Conservation (phyloP, 2,113 vertebrate species). For the Oxyura jamaicensis region DNA sequence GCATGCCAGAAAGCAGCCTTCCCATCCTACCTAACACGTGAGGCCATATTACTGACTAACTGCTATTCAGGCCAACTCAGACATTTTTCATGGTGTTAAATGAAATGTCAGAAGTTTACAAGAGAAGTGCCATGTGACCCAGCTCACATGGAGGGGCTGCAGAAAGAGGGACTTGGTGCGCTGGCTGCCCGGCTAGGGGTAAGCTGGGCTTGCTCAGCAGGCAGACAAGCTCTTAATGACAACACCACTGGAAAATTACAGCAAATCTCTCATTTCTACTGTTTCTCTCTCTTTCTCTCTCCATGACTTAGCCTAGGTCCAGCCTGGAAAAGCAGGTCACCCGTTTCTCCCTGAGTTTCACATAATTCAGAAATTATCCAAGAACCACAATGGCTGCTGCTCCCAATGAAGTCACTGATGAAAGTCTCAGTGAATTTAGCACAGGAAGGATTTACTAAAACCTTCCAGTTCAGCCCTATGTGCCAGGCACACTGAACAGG, state of each 20-base stretch:
- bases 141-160: slow-evolving; percentile 4
- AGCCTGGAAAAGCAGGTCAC: not conserved
- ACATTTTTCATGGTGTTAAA: slow-evolving; percentile 43
- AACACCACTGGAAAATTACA: not conserved
- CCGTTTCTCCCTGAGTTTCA: fast-evolving
- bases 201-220: not conserved
- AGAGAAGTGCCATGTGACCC: slow-evolving; percentile 55
- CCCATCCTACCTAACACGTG: not conserved
- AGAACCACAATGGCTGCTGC: not conserved
- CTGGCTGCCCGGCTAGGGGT: not conserved
- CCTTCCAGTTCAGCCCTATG: not conserved
- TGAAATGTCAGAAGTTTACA: slow-evolving; percentile 63
- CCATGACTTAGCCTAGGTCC: not conserved
- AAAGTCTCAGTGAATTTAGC: not conserved
- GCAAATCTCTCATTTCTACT: not conserved
- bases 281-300: not conserved
- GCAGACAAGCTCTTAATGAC: not conserved
- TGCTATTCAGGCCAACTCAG: not conserved
- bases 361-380: not conserved
- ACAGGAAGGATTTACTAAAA: not conserved
- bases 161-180: not conserved
- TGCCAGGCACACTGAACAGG: not conserved
- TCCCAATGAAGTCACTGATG: not conserved
- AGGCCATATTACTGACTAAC: not conserved
- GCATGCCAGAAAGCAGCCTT: not conserved